Evolutionary conservation across 2,888 invertebrate species (phyloP), one percentile per base, ranked within the genome.

Genomic region (Dryobotodes eremita): DNA sequence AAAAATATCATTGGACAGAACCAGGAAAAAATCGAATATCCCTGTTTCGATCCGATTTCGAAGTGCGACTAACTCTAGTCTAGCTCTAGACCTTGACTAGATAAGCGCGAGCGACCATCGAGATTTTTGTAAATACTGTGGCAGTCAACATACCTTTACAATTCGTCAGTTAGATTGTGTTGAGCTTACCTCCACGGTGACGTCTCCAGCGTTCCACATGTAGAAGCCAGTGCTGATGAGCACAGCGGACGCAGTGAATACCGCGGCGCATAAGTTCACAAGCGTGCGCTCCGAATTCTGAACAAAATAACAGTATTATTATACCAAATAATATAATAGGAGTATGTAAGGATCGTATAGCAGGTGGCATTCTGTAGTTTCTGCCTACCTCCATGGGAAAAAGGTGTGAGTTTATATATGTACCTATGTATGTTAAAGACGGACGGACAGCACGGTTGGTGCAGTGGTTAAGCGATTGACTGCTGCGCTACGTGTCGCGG

Each of bases 201-300:
- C 88, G 70, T 94, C 93, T 4, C 94, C 94, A 42, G 93, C 91
- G 70, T 91, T 93, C 91, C 93, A 93, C 90, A 93, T 87, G 80
- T 92, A 88, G 57, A 92, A 88, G 1, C 92, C 94, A 31, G 91
- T 91, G 83, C 86, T 86, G 53, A 89, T 81, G 46, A 93, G 88
- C 36, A 92, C 79, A 15, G 90, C 80, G 1, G 75, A 8, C 0
- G 86, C 83, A 17, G 91, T 90, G 5, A 85, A 36, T 0, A 77
- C 79, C 5, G 83, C 85, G 0, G 89, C 79, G 1, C 83, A 81
- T 5, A 87, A 78, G 75, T 89, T 92, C 15, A 88, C 77, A 42
- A 92, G 68, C 0, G 87, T 91, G 0, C 92, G 91, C 57, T 92
- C 93, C 0, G 92, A 88, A 71, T 74, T 83, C 94, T 93, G 71